phyloP scores from a whole-genome alignment of 2,797 vertebrate genomes.

The Propithecus perrieri region DNA sequence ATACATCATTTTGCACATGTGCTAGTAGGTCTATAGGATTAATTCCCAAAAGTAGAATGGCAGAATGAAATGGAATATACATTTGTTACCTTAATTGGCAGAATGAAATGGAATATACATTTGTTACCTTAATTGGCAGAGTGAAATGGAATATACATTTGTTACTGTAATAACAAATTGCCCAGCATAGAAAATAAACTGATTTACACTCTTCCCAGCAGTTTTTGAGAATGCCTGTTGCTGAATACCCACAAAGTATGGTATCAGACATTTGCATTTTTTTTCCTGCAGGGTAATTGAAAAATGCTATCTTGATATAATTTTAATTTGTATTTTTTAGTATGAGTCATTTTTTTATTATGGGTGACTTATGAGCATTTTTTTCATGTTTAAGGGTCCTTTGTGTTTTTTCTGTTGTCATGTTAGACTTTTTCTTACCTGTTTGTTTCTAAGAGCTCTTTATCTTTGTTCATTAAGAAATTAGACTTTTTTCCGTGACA shows the following conservation, averaged over 20 bases:
- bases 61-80: neutral
- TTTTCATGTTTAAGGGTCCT: neutral
- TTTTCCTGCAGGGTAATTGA: neutral
- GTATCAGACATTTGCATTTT: neutral
- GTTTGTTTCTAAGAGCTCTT: neutral
- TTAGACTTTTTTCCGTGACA: neutral
- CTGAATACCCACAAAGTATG: neutral
- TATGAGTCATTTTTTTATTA: neutral
- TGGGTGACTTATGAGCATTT: neutral
- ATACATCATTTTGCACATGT: neutral
- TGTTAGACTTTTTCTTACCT: neutral
- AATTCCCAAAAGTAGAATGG: neutral
- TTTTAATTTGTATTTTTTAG: slow-evolving; percentile 36
- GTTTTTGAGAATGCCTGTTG: neutral
- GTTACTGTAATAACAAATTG: neutral
- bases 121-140: neutral
- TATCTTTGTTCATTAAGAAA: neutral
- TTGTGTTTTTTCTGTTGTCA: neutral
- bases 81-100: neutral
- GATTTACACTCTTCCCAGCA: neutral
- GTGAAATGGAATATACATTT: neutral
- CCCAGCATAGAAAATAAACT: neutral
- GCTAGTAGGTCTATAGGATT: neutral
- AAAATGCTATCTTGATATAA: neutral
- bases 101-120: neutral